phyloP scores from a whole-genome alignment of 2,797 vertebrate genomes.

The Sebastes steindachneri region DNA sequence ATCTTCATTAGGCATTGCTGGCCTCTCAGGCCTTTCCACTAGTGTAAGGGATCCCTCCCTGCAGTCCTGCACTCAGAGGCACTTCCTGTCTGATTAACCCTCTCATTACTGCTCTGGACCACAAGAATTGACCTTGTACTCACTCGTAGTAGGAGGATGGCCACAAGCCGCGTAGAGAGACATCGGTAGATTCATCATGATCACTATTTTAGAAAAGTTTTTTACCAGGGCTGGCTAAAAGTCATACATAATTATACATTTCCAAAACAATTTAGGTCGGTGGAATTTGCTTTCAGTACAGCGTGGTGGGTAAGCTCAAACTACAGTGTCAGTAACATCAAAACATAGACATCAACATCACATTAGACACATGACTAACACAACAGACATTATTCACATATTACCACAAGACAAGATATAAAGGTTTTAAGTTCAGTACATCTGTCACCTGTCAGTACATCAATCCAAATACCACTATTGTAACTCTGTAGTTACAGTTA shows the following conservation, averaged over 20 bases:
- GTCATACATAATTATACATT: no score
- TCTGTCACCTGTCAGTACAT: no score
- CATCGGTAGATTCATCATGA: no score
- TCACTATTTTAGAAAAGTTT: neutral
- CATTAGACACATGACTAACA: no score
- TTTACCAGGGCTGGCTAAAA: neutral
- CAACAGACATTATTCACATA: no score
- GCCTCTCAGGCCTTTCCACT: slow-evolving; percentile 21
- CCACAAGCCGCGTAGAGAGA: neutral
- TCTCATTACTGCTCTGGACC: neutral
- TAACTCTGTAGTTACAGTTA: no score
- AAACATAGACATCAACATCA: no score
- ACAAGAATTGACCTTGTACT: neutral
- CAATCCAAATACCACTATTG: neutral
- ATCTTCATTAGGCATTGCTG: slow-evolving; percentile 57
- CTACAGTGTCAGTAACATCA: no score
- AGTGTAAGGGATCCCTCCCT: slow-evolving; percentile 43
- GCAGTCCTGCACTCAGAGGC: slow-evolving; percentile 18
- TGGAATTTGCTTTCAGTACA: no score
- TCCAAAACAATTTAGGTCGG: neutral
- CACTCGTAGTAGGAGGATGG: neutral
- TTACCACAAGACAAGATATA: no score
- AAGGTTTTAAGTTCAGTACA: no score
- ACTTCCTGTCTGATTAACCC: slow-evolving; percentile 30
- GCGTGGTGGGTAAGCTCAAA: no score